phyloP scores from a whole-genome alignment of 2,113 vertebrate species.

The Tachuris rubrigastra region DNA sequence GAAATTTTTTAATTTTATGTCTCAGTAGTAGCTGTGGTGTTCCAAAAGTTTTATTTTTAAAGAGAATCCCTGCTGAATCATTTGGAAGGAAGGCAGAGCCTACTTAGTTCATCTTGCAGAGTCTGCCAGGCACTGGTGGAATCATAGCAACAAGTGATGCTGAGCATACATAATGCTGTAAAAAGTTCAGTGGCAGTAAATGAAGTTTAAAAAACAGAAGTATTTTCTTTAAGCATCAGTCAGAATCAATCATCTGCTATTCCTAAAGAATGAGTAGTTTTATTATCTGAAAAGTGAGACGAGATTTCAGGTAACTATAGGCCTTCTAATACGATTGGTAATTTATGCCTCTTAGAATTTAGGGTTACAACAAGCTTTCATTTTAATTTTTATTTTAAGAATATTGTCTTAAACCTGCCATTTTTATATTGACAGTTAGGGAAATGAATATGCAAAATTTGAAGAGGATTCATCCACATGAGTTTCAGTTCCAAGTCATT shows the following conservation, averaged over 20 bases:
- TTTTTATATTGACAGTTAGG: not conserved
- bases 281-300: not conserved
- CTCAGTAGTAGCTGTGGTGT: not conserved
- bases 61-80: not conserved
- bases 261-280: not conserved
- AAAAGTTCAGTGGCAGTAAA: not conserved
- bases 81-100: not conserved
- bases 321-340: not conserved
- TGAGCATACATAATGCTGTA: not conserved
- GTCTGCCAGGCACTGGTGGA: not conserved
- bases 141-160: slow-evolving; percentile 1
- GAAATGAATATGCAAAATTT: not conserved
- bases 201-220: not conserved
- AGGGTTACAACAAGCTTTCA: not conserved
- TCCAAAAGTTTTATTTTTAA: not conserved
- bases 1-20: not conserved
- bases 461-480: not conserved
- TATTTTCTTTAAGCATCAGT: not conserved
- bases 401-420: not conserved
- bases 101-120: not conserved
- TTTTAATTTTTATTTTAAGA: not conserved
- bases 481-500: not conserved
- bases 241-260: not conserved
- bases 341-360: not conserved
- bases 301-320: not conserved